phyloP scores from a whole-genome alignment of 2,113 vertebrate genomes.

The Nematolebias whitei region DNA sequence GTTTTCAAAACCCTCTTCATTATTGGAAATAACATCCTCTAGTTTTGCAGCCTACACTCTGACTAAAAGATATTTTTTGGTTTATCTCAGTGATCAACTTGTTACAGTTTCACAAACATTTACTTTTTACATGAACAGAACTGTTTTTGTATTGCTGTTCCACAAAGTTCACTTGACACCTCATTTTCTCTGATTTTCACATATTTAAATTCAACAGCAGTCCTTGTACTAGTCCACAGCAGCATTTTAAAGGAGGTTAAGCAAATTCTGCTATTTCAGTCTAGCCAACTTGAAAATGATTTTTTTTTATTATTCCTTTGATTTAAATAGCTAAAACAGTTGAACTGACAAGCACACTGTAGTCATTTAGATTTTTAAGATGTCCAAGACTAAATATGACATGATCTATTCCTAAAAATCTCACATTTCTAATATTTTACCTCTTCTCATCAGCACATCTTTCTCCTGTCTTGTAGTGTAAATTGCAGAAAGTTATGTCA shows the following conservation, averaged over 20 bases:
- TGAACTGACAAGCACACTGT: too few relatives aligned
- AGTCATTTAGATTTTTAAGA: too few relatives aligned
- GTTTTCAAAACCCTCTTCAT: too few relatives aligned
- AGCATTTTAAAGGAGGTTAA: background rate
- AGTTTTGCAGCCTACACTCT: too few relatives aligned
- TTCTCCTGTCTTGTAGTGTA: conserved; percentile 63
- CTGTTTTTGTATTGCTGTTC: too few relatives aligned
- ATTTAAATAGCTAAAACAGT: too few relatives aligned
- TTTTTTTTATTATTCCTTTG: background rate
- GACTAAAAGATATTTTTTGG: too few relatives aligned
- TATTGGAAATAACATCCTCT: too few relatives aligned
- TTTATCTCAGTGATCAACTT: too few relatives aligned
- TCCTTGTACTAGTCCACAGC: background rate
- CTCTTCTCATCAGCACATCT: conserved; percentile 21
- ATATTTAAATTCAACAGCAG: background rate
- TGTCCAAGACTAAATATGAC: background rate
- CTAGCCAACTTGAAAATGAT: background rate
- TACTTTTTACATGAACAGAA: too few relatives aligned
- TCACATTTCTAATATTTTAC: background rate
- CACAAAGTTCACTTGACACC: background rate
- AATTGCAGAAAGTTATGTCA: conserved; percentile 71
- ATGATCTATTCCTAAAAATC: background rate
- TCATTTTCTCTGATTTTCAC: background rate
- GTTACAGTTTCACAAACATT: too few relatives aligned
- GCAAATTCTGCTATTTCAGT: background rate